phyloP scores from a whole-genome alignment of 2,888 invertebrate genomes.

The Sesia bembeciformis region DNA sequence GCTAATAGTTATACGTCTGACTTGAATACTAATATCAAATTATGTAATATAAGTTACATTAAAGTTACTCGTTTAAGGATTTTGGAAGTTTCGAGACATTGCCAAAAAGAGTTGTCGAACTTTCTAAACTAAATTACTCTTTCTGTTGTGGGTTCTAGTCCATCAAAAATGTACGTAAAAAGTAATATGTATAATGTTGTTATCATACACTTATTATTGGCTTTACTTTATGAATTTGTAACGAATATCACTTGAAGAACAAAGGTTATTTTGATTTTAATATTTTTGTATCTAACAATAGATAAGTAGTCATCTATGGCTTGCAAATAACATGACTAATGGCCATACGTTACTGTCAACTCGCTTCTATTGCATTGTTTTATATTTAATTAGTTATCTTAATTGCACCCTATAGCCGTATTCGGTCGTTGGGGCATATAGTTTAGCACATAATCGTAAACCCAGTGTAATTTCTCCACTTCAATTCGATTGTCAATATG shows the following conservation, averaged over 20 bases:
- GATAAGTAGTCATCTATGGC: conserved; percentile 61
- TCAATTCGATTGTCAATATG: neutral
- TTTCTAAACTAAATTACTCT: conserved; percentile 37
- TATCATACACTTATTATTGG: conserved; percentile 22
- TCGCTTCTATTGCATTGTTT: conserved; percentile 70
- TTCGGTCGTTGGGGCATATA: conserved; percentile 9
- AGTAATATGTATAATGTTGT: conserved; percentile 41
- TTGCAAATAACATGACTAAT: conserved; percentile 71
- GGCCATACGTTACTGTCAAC: conserved; percentile 62
- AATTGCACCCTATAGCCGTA: conserved; percentile 5
- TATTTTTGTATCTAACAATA: conserved; percentile 67
- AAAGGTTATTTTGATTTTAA: conserved; percentile 54
- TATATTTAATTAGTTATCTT: conserved; percentile 24
- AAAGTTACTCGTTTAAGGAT: conserved; percentile 2
- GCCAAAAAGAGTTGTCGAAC: conserved; percentile 38
- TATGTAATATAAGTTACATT: neutral
- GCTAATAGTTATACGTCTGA: conserved; percentile 24
- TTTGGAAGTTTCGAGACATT: conserved; percentile 24
- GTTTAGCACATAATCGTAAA: conserved; percentile 12
- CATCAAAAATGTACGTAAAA: conserved; percentile 38
- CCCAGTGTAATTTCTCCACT: neutral
- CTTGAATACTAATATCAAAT: conserved; percentile 18
- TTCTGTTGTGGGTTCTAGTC: conserved; percentile 69
- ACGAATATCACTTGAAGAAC: conserved; percentile 36
- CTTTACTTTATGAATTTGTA: conserved; percentile 30